phyloP scores from a whole-genome alignment of 2,888 invertebrate genomes.

The Erpobdella octoculata region DNA sequence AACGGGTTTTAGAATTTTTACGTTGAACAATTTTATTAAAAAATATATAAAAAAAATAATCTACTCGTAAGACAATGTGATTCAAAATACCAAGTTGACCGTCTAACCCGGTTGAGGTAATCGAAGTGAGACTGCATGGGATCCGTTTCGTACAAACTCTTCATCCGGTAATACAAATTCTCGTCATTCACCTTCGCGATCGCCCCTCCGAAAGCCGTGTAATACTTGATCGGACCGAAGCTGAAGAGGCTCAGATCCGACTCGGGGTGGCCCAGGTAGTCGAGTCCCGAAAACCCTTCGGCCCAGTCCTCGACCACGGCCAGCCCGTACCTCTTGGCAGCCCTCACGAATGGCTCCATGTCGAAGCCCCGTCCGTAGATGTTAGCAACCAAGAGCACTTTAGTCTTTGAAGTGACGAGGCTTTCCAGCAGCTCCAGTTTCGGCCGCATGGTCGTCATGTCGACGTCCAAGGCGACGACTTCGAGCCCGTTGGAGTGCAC shows the following conservation, averaged over 20 bases:
- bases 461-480: slow-evolving; percentile 47
- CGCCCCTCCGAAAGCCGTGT: slow-evolving; percentile 50
- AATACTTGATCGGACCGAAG: slow-evolving; percentile 51
- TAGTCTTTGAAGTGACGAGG: slow-evolving; percentile 47
- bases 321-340: slow-evolving; percentile 43
- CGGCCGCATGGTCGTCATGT: slow-evolving; percentile 47
- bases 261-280: slow-evolving; percentile 45
- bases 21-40: too few species aligned
- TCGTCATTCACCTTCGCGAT: slow-evolving; percentile 47
- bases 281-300: slow-evolving; percentile 48
- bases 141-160: slow-evolving; percentile 39
- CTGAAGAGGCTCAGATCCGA: slow-evolving; percentile 50
- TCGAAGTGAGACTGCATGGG: slow-evolving; percentile 41
- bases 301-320: slow-evolving; percentile 51
- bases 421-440: slow-evolving; percentile 44
- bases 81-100: too few species aligned
- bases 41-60: too few species aligned
- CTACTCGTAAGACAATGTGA: too few species aligned
- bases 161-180: slow-evolving; percentile 43
- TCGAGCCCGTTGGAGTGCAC: slow-evolving; percentile 46
- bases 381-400: slow-evolving; percentile 49
- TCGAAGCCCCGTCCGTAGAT: slow-evolving; percentile 48
- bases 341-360: slow-evolving; percentile 44
- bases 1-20: too few species aligned
- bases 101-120: slow-evolving; percentile 45